Evolutionary conservation across 2,797 vertebrate genomes (phyloP), one percentile per base, ranked within the genome.

Genomic region (Novumbra hubbsi): DNA sequence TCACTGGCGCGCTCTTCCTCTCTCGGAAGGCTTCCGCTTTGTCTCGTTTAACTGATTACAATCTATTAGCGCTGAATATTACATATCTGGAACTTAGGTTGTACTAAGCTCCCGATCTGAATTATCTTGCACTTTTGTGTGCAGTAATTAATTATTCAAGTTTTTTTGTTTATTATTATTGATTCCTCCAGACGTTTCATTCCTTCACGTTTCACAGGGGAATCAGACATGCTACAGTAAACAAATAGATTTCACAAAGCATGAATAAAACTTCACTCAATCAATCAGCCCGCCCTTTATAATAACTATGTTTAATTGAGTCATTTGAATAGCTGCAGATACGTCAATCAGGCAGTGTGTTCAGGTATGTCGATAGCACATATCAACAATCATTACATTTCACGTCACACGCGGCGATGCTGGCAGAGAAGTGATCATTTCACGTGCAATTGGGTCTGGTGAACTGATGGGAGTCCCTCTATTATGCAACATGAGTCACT

Each of bases 271-370:
- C 71, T 55, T 52, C 52, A 28, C 34, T 62, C 74, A 49, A 82
- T 74, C 67, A 79, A 75, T 82, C 69, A 24, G 71, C 24, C 67
- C 15, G 50, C 38, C 30, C 38, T 71, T 74, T 79, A 80, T 80
- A 81, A 85, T 86, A 76, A 76, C 63, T 70, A 21, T 38, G 66
- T 76, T 80, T 80, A 80, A 85, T 81, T 77, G 74, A 77, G 55
- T 73, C 68, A 76, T 83, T 76, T 81, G 70, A 45, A 71, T 62
- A 70, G 24, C 74, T 64, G 70, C 5, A n/a, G 63, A 81, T 73
- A 80, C 68, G 48, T 68, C 11, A 77, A 80, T 75, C 63, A 71
- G 73, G 71, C 66, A 49, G 17, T 62, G 65, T 78, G 66, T 71
- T 78, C 74, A 68, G 52, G 49, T 63, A 68, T 73, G 71, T 72